A percentile compares a stretch with the other conserved stretches of the same genome.
Evolutionary conservation across 2,888 invertebrate genomes (phyloP).

Genomic region (Stenichneumon culpator): DNA sequence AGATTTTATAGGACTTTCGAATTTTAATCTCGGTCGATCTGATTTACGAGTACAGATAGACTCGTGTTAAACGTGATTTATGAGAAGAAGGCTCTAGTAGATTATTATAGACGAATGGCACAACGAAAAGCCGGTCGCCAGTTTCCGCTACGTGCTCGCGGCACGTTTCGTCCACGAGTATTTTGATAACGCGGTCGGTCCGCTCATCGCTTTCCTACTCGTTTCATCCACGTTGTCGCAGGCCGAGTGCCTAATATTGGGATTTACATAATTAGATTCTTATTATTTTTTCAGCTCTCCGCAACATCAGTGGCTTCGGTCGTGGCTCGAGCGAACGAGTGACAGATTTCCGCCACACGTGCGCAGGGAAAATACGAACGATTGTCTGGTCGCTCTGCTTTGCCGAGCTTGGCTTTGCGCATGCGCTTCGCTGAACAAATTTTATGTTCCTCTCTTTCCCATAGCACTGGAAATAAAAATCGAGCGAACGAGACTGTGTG

Average conservation of each 20-base stretch:
- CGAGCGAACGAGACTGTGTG: not conserved
- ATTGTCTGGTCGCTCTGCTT: constrained; percentile 30
- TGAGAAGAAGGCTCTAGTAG: not conserved
- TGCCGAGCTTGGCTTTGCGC: constrained; percentile 9
- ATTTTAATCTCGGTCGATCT: not conserved
- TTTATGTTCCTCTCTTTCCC: constrained; percentile 13
- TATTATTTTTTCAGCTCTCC: constrained; percentile 76
- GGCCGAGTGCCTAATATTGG: constrained; percentile 76
- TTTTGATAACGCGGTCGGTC: constrained; percentile 80
- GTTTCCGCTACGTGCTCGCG: constrained; percentile 73
- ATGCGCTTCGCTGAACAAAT: not conserved
- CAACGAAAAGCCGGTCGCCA: not conserved
- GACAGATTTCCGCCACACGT: constrained; percentile 78
- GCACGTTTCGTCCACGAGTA: constrained; percentile 79
- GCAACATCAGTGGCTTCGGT: constrained; percentile 40
- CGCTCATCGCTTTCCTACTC: constrained; percentile 32
- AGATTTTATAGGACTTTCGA: not conserved
- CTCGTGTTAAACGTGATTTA: not conserved
- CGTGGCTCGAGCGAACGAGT: constrained; percentile 18
- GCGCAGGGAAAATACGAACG: constrained; percentile 76
- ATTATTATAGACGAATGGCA: not conserved
- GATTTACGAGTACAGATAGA: not conserved
- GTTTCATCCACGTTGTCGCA: constrained; percentile 69
- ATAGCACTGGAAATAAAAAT: not conserved
- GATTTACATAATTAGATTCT: constrained; percentile 84